These are phyloP conservation scores for Ptilodon capucinus DNA, from an alignment of 2,888 invertebrate species.

Conservation along the genomic window DNA sequence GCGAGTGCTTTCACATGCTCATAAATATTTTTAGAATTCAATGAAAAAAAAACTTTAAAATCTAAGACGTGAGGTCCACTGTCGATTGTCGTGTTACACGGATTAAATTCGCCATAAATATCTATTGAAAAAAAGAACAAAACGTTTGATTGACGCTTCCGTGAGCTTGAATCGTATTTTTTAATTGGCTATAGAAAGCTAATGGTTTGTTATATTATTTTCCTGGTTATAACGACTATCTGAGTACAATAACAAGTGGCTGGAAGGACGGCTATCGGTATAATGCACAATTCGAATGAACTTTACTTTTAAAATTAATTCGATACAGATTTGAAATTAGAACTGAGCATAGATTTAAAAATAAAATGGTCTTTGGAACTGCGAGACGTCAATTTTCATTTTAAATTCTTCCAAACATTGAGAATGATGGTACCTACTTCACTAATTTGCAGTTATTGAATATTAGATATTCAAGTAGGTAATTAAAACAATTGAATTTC, in stretches of 20 bases:
- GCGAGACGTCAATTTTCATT: too few relatives aligned
- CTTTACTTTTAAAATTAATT: too few relatives aligned
- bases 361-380: too few relatives aligned
- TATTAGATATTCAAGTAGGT: too few relatives aligned
- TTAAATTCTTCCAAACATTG: too few relatives aligned
- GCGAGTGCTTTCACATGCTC: slow-evolving; percentile 33
- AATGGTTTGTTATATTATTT: not conserved
- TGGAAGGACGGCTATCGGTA: not conserved
- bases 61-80: not conserved
- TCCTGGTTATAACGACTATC: not conserved
- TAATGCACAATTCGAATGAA: too few relatives aligned
- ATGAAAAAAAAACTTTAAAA: slow-evolving; percentile 5
- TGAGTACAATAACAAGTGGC: not conserved
- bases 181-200: slow-evolving; percentile 12
- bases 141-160: not conserved
- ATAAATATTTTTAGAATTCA: slow-evolving; percentile 1
- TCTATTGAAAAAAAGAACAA: not conserved
- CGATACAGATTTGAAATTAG: too few relatives aligned
- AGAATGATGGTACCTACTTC: too few relatives aligned
- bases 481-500: too few relatives aligned
- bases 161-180: slow-evolving; percentile 7
- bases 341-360: too few relatives aligned
- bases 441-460: too few relatives aligned
- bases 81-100: not conserved
- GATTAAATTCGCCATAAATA: not conserved